A percentile compares a stretch with the other conserved stretches of the same genome.
Conservation (phyloP, 2,888 invertebrate species). For the Hypsopygia costalis region DNA sequence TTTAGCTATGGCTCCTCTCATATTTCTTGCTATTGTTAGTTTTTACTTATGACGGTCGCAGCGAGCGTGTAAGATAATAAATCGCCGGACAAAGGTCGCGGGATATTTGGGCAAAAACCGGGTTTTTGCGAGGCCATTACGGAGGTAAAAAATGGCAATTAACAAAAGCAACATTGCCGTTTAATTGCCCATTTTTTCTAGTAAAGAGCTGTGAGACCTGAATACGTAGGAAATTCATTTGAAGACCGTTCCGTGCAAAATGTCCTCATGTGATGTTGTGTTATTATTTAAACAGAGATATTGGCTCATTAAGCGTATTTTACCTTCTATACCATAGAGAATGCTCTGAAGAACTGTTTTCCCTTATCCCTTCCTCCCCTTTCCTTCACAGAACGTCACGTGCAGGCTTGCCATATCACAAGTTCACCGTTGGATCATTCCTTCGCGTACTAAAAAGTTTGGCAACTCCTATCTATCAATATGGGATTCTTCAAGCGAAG, state of each 20-base stretch:
- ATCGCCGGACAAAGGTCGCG: conserved; percentile 42
- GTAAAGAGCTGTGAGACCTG: neutral
- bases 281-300: too few species aligned
- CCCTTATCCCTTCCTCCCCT: too few species aligned
- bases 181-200: conserved; percentile 20
- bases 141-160: conserved; percentile 40
- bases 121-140: conserved; percentile 38
- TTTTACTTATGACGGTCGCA: conserved; percentile 32
- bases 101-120: conserved; percentile 37
- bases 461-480: too few species aligned
- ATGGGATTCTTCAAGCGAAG: too few species aligned
- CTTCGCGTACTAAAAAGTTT: too few species aligned
- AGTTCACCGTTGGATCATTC: too few species aligned
- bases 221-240: neutral
- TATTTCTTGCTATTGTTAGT: conserved; percentile 34
- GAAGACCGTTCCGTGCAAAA: neutral
- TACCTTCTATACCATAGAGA: too few species aligned
- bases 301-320: too few species aligned
- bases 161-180: conserved; percentile 33
- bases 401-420: too few species aligned
- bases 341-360: too few species aligned
- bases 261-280: too few species aligned
- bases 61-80: conserved; percentile 40
- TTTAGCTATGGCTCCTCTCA: conserved; percentile 19
- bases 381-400: too few species aligned